Evolutionary conservation across 2,888 invertebrate genomes (phyloP).

Genomic region (Melipona bicolor): DNA sequence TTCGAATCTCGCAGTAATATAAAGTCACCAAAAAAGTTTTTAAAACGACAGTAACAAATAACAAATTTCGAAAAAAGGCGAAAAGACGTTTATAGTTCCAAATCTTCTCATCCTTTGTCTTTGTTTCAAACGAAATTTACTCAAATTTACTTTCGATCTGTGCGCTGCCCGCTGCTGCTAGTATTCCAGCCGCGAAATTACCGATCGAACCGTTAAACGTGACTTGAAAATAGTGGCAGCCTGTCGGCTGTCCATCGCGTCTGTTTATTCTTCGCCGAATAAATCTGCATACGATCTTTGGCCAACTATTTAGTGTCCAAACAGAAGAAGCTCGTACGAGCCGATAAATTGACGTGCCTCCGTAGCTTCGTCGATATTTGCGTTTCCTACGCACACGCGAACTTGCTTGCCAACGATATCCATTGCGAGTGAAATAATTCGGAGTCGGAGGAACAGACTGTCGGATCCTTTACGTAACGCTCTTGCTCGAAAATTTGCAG

Average conservation of each 20-base stretch:
- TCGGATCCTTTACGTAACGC: no score
- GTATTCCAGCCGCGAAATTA: slow-evolving; percentile 15
- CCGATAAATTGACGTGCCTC: not conserved
- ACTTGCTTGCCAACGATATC: not conserved
- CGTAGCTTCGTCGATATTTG: not conserved
- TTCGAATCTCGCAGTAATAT: no score
- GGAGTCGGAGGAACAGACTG: slow-evolving; percentile 27
- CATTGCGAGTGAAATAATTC: not conserved
- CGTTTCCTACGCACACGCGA: not conserved
- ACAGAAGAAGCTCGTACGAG: not conserved
- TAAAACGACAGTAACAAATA: no score
- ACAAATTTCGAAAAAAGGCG: no score
- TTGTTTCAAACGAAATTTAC: no score
- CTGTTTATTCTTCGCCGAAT: slow-evolving; percentile 28
- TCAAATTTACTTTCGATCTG: no score
- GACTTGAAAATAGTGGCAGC: slow-evolving; percentile 21
- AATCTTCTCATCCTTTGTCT: no score
- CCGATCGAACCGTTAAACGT: slow-evolving; percentile 9
- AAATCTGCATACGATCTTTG: slow-evolving; percentile 30
- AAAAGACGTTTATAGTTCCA: no score
- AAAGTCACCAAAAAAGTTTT: no score
- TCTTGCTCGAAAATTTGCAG: no score
- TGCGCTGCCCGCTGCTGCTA: not conserved
- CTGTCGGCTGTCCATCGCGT: not conserved
- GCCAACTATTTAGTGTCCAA: slow-evolving; percentile 17